Percentiles rank a stretch among this genome's conserved stretches.
Evolutionary conservation across 2,113 vertebrate genomes (phyloP).

Genomic region (Bujurquina vittata): DNA sequence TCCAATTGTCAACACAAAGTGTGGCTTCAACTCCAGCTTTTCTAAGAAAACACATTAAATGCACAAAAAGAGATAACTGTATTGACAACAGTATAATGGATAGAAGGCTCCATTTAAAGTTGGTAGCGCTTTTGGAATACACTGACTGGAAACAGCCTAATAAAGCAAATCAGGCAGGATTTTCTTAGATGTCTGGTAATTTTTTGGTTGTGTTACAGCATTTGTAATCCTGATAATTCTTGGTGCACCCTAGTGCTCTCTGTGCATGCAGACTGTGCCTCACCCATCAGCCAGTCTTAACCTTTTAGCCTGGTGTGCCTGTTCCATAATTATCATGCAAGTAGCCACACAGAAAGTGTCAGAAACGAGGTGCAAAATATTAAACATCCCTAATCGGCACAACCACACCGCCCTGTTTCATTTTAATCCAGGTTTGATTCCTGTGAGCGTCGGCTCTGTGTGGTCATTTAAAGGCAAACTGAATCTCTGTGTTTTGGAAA

Average conservation of each 20-base stretch:
- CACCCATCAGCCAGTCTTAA: not conserved
- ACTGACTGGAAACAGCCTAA: not conserved
- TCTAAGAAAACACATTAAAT: not conserved
- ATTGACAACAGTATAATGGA: not conserved
- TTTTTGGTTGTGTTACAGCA: not conserved
- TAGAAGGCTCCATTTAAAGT: not conserved
- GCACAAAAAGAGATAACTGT: not conserved
- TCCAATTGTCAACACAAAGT: not conserved
- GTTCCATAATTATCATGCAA: conserved; percentile 2
- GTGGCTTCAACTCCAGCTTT: not conserved
- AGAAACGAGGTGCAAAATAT: not conserved
- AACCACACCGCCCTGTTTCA: not conserved
- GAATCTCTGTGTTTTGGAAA: not conserved
- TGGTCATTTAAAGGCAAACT: conserved; percentile 17
- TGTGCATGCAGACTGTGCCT: conserved; percentile 16
- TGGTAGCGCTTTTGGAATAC: not conserved
- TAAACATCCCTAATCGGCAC: not conserved
- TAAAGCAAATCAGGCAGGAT: not conserved
- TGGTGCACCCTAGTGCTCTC: not conserved
- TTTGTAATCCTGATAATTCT: not conserved
- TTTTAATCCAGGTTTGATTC: not conserved
- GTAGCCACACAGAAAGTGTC: not conserved
- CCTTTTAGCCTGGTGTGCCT: not conserved
- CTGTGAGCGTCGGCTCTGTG: conserved; percentile 15
- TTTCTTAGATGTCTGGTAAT: not conserved